Base-by-base conservation (phyloP, 1,140 invertebrate species). In the Papilio machaon region DNA sequence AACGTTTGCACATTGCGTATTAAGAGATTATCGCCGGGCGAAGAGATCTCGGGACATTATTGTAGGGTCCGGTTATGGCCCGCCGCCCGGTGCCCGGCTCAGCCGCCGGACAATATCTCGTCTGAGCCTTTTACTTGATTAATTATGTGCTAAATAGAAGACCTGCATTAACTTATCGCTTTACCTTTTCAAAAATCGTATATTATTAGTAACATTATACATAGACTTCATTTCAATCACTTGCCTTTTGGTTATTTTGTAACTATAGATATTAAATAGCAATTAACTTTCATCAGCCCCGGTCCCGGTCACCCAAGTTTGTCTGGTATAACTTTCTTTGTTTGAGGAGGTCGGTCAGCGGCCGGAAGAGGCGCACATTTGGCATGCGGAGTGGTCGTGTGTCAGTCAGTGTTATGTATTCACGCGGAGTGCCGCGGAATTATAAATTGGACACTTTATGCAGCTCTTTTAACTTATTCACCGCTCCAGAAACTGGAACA, bases 381-480 rank as follows among this genome's bases (percentile, higher is more conserved):
- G 49, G 15, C 49, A 17, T 52, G 54, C 54, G 54, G 15, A 4
- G 15, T 15, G 17, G 54, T 17, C 54, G 15, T 15, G 13, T 15
- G 2, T 52, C 49, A 52, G 2, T 52, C 49, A 52, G 15, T 64
- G 11, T 13, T 30, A 0, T 13, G 60, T 64, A 64, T 30, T 64
- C 60, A 64, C 60, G 60, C 19, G 10, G 23, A 19, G 11, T 23
- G 19, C n/a, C 64, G 30, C 64, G 64, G 30, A 67, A 35, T 67
- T 67, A 30, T 67, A 67, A 67, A 67, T 67, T 67, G 64, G 10
- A 35, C 30, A 67, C 30, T 67, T 67, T 35, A 67, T 67, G 64
- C 64, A 67, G 64, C 64, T 67, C 64, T 67, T 67, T 35, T 67
- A 67, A 67, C 60, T 67, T 35, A 67, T 67, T 67, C 64, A 67